Evolutionary conservation across 2,888 invertebrate genomes (phyloP).

Genomic region (Drosophila neotestacea): DNA sequence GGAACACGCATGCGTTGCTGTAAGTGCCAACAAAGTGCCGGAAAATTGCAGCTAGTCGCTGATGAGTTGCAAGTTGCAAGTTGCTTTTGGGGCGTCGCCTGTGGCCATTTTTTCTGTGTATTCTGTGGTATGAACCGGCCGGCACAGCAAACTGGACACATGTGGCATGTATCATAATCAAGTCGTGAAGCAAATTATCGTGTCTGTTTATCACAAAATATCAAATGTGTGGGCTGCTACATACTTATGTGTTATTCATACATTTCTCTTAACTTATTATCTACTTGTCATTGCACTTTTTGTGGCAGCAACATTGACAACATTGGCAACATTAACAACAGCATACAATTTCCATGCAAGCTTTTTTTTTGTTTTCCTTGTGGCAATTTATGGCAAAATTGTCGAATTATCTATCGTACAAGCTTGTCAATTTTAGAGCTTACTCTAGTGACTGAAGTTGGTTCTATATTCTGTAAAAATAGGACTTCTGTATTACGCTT

Average conservation of each 20-base stretch:
- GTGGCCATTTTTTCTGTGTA: constrained; percentile 22
- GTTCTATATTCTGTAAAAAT: too few relatives aligned
- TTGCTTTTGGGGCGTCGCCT: constrained; percentile 48
- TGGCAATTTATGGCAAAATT: too few relatives aligned
- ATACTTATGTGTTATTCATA: constrained; percentile 3
- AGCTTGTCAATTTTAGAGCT: too few relatives aligned
- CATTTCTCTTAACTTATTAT: constrained; percentile 23
- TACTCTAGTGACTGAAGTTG: too few relatives aligned
- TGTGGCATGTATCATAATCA: constrained; percentile 60
- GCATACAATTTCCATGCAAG: not conserved
- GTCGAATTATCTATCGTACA: too few relatives aligned
- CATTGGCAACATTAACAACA: constrained; percentile 12
- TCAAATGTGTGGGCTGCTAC: constrained; percentile 41
- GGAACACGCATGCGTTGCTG: constrained; percentile 66
- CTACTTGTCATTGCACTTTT: constrained; percentile 28
- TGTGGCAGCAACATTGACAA: constrained; percentile 28
- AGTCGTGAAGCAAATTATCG: constrained; percentile 50
- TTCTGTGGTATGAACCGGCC: constrained; percentile 6
- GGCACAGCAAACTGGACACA: constrained; percentile 13
- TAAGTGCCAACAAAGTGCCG: constrained; percentile 73
- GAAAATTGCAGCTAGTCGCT: constrained; percentile 56
- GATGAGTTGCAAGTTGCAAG: constrained; percentile 59
- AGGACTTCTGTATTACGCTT: too few relatives aligned
- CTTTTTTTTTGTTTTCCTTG: not conserved
- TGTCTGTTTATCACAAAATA: constrained; percentile 42